These are phyloP conservation scores for Barnardius zonarius DNA, from an alignment of 2,113 vertebrate genomes.

Conservation along the genomic window DNA sequence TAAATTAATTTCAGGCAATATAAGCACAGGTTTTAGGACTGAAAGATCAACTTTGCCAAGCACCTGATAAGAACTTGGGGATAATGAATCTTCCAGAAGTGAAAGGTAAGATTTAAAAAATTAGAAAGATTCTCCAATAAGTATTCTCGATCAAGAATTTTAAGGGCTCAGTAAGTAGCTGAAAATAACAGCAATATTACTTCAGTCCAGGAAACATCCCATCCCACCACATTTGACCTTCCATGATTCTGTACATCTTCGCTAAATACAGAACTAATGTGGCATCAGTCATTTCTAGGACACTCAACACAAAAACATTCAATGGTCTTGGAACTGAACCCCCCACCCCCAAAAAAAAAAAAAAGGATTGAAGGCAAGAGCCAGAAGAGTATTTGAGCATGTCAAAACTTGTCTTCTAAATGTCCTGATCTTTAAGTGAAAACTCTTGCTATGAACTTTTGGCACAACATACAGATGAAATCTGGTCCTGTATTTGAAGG, in stretches of 20 bases:
- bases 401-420: not conserved
- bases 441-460: not conserved
- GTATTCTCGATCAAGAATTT: not conserved
- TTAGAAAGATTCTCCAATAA: not conserved
- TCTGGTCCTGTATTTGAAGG: not conserved
- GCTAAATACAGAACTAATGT: not conserved
- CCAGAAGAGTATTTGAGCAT: not conserved
- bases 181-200: not conserved
- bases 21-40: slow-evolving; percentile 23
- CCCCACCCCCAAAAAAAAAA: too few species aligned
- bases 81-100: not conserved
- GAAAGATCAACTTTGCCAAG: slow-evolving; percentile 32
- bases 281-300: not conserved
- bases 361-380: not conserved
- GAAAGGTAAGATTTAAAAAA: not conserved
- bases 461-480: not conserved
- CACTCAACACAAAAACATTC: not conserved
- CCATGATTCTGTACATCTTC: not conserved
- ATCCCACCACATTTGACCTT: not conserved
- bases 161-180: not conserved
- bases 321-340: not conserved
- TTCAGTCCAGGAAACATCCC: not conserved
- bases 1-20: slow-evolving; percentile 40
- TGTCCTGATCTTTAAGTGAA: not conserved
- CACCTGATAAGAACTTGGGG: not conserved